These are phyloP conservation scores for Miltochrista miniata DNA, from an alignment of 2,888 invertebrate genomes.

Conservation along the genomic window DNA sequence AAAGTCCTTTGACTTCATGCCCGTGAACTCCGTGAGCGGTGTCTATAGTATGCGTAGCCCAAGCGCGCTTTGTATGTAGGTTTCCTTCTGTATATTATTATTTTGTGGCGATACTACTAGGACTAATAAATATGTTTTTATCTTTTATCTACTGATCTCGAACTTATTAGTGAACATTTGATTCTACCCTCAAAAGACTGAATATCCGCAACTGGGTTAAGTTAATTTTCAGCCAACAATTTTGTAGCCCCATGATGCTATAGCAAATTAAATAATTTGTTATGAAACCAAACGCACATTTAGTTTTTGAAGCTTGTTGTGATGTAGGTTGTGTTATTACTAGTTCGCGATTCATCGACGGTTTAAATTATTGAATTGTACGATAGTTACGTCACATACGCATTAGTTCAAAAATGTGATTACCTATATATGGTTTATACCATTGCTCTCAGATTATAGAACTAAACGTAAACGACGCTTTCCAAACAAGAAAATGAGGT, in stretches of 20 bases:
- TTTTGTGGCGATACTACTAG: too few species aligned
- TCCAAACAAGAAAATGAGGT: too few species aligned
- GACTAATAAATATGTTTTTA: too few species aligned
- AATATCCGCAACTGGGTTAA: not conserved
- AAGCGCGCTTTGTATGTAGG: too few species aligned
- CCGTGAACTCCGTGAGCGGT: too few species aligned
- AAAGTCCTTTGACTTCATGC: too few species aligned
- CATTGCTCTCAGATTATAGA: too few species aligned
- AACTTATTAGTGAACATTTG: not conserved
- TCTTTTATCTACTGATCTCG: too few species aligned
- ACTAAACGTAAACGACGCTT: too few species aligned
- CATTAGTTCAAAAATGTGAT: not conserved
- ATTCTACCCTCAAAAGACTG: not conserved
- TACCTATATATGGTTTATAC: too few species aligned
- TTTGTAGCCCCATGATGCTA: conserved; percentile 28
- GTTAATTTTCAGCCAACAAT: not conserved
- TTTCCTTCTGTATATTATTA: too few species aligned
- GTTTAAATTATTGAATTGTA: conserved; percentile 36
- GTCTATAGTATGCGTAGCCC: too few species aligned
- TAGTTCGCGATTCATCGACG: conserved; percentile 40
- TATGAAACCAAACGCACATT: conserved; percentile 48
- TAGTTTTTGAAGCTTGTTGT: conserved; percentile 56
- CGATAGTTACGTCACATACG: conserved; percentile 18
- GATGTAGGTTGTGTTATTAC: conserved; percentile 59
- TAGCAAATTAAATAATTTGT: conserved; percentile 11